Conservation (phyloP, 2,888 invertebrate species). For the Mythimna lalbum region DNA sequence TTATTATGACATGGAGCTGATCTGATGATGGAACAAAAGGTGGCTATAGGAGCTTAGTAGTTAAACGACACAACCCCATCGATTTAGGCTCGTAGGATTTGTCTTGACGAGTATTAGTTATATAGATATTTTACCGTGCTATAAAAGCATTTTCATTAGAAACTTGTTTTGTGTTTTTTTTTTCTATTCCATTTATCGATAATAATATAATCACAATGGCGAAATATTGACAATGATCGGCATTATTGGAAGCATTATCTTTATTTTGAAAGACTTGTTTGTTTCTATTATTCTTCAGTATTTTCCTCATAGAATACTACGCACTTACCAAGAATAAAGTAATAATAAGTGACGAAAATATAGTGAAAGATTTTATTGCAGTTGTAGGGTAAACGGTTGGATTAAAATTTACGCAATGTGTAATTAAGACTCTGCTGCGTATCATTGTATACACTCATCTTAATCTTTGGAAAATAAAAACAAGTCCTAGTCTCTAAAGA, state of each 20-base stretch:
- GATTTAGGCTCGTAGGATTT: too few relatives aligned
- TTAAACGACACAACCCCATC: too few relatives aligned
- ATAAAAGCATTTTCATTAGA: too few relatives aligned
- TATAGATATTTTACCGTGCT: too few relatives aligned
- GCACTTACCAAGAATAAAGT: not conserved
- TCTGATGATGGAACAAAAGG: too few relatives aligned
- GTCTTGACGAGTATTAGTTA: too few relatives aligned
- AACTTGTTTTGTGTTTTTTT: too few relatives aligned
- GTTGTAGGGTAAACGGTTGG: conserved; percentile 19
- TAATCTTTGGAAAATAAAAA: too few relatives aligned
- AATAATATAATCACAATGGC: not conserved
- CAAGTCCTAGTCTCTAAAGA: too few relatives aligned
- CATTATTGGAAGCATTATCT: conserved; percentile 13
- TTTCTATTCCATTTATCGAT: not conserved
- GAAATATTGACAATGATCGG: conserved; percentile 4
- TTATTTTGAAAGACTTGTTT: conserved; percentile 34
- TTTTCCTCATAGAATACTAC: conserved; percentile 4
- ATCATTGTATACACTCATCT: not conserved
- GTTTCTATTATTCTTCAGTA: conserved; percentile 1
- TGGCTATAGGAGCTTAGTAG: too few relatives aligned
- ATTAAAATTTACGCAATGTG: conserved; percentile 18
- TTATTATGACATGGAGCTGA: too few relatives aligned
- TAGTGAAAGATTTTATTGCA: conserved; percentile 25
- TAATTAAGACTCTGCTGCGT: not conserved
- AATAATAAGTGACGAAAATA: conserved; percentile 9